These are phyloP conservation scores for Microctonus brassicae DNA, from an alignment of 2,888 invertebrate genomes.

Conservation along the genomic window DNA sequence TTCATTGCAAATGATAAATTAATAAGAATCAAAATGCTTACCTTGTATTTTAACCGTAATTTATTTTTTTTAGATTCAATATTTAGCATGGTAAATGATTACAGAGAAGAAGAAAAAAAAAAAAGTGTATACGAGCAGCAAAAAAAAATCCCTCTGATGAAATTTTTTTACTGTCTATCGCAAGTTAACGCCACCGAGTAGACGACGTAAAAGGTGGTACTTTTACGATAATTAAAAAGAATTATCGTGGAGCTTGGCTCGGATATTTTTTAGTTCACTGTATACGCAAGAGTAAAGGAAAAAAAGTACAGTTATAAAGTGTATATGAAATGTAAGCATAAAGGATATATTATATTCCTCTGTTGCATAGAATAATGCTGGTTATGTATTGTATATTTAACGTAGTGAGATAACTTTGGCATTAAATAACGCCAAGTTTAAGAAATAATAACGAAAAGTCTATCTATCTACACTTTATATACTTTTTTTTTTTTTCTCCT, in stretches of 20 bases:
- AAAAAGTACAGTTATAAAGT: neutral
- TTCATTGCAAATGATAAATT: neutral
- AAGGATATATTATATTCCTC: neutral
- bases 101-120: neutral
- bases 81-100: neutral
- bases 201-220: conserved; percentile 25
- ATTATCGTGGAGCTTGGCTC: conserved; percentile 22
- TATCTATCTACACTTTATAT: too few species aligned
- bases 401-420: neutral
- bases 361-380: neutral
- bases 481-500: too few species aligned
- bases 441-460: neutral
- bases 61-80: neutral
- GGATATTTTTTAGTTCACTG: conserved; percentile 19
- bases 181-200: neutral
- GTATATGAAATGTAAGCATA: neutral
- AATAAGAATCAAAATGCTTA: neutral
- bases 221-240: conserved; percentile 37
- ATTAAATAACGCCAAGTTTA: neutral
- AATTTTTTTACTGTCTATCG: conserved; percentile 22
- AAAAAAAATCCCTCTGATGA: conserved; percentile 12
- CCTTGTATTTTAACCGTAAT: neutral
- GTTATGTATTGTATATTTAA: neutral
- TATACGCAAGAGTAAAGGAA: neutral
- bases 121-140: neutral